Base-by-base conservation (phyloP, 2,797 vertebrate species). In the Chelmon rostratus region DNA sequence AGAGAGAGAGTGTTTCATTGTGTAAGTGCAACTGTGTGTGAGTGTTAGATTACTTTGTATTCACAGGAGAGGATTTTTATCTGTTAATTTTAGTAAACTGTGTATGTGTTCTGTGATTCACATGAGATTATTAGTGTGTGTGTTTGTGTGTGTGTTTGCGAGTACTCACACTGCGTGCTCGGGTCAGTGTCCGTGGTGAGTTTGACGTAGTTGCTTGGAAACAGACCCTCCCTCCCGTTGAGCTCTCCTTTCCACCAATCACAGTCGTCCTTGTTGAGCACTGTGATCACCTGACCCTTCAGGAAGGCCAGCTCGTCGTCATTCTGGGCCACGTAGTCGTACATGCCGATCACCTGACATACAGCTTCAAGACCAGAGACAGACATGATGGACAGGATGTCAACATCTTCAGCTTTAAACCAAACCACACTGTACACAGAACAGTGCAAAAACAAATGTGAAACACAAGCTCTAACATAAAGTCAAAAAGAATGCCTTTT, bases 201-300 rank as follows among this genome's bases (percentile, higher is more conserved):
- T 92, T 99, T 99, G 93, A 99, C 98, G 40, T 99, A 99, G 93
- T 99, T 99, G 93, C 98, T 99, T 0, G 98, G 98, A 92, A 99
- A 99, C 84, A 99, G 98, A 59, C 98, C 98, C 89, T 98, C 96
- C 66, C 97, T 96, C 66, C 98, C 98, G 0, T 95, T 98, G 81
- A 97, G 96, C 88, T 99, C 98, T 9, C 98, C 98, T 90, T 98
- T 99, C 98, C 98, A 99, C 98, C 98, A 99, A 92, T 99, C 98
- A 15, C 98, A 98, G 94, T 99, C 98, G 64, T 99, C 98, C 93
- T 96, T 98, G 94, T 94, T 98, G 91, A 99, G 94, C 84, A 99
- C 98, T 0, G 96, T 98, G 94, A 99, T 99, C 92, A 99, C 94
- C 95, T 99, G 98, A 86, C 98, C 98, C 91, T 99, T 99, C 93